Base-by-base conservation (phyloP, 2,797 vertebrate species). In the Enteromius paludinosus region DNA sequence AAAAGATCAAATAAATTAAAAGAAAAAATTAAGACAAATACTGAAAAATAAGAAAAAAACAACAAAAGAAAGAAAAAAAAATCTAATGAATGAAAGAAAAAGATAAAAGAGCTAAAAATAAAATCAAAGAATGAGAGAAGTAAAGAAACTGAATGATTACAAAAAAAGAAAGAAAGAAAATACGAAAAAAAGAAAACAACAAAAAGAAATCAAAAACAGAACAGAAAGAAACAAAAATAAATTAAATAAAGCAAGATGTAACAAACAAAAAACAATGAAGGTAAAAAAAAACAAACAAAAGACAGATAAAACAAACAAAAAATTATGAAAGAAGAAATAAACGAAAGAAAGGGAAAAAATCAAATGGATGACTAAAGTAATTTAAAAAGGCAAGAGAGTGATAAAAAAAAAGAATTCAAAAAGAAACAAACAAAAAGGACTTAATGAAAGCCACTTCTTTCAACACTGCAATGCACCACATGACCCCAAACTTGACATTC, bases 371-470 rank as follows among this genome's bases (percentile, higher is more conserved):
- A 62, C 30, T 62, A 17, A 62, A 30, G 28, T 8, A 17, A 30
- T 62, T 28, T 30, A 17, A 17, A 38, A 41, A 1, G 0, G 18
- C 28, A 30, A 69, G 4, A 69, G 1, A 25, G 3, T 0, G 3
- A 30, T 3, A 30, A 3, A 23, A 43, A 3, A 4, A 43, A n/a
- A 43, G 2, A 9, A 41, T 41, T 2, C 2, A 0, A 18, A 41
- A 15, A 25, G 9, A 0, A 41, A 14, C 12, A 28, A 69, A 10
- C 0, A 30, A 33, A 12, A 15, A 28, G 30, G 17, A 33, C 12
- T 8, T 3, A 14, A 41, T 6, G 20, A 54, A 47, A 43, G 84
- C 79, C 83, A 90, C 93, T 93, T 94, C 91, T 90, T 85, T 89
- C 3, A 14, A 41, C 25, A 54, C 8, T 77, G 23, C 52, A 70